A percentile compares a stretch with the other conserved stretches of the same genome.
phyloP scores from a whole-genome alignment of 2,797 vertebrate species.

The Parambassis ranga region DNA sequence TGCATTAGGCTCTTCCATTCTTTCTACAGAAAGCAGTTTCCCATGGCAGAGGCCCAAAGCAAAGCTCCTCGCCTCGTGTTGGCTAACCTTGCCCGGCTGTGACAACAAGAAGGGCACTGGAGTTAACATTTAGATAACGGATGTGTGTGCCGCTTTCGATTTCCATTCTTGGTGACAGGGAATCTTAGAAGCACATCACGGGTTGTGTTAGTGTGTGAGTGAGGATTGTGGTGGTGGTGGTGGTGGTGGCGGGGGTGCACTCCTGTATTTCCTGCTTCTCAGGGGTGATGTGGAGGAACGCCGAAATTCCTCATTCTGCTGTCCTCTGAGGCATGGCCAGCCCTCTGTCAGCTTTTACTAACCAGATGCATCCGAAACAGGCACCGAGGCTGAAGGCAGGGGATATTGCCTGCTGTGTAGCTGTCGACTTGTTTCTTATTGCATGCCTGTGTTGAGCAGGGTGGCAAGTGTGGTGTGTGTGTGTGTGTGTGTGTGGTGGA shows the following conservation, averaged over 20 bases:
- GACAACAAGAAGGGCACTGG: slow-evolving; percentile 79
- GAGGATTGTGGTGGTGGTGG: slow-evolving; percentile 7
- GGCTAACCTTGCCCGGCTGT: slow-evolving; percentile 73
- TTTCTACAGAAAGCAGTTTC: slow-evolving; percentile 2
- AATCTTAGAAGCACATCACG: slow-evolving; percentile 64
- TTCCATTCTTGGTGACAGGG: slow-evolving; percentile 78
- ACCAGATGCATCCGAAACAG: slow-evolving; percentile 79
- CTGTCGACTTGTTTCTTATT: slow-evolving; percentile 81
- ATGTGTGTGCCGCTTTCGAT: slow-evolving; percentile 79
- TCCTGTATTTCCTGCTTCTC: slow-evolving; percentile 66
- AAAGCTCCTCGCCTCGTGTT: slow-evolving; percentile 60
- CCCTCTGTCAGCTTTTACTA: slow-evolving; percentile 84
- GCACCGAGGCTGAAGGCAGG: slow-evolving; percentile 74
- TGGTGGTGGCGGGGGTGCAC: slow-evolving; percentile 6
- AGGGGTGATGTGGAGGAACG: slow-evolving; percentile 74
- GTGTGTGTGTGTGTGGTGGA: slow-evolving; percentile 20
- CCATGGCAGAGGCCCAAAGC: slow-evolving; percentile 63
- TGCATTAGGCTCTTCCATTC: background rate
- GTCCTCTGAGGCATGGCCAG: slow-evolving; percentile 83
- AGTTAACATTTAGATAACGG: slow-evolving; percentile 86
- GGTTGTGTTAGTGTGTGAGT: slow-evolving; percentile 28
- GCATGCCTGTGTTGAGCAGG: slow-evolving; percentile 66
- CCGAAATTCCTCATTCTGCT: slow-evolving; percentile 81
- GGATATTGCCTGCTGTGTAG: slow-evolving; percentile 83
- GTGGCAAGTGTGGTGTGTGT: slow-evolving; percentile 56